phyloP scores from a whole-genome alignment of 2,888 invertebrate species.

The Petrophora chlorosata region DNA sequence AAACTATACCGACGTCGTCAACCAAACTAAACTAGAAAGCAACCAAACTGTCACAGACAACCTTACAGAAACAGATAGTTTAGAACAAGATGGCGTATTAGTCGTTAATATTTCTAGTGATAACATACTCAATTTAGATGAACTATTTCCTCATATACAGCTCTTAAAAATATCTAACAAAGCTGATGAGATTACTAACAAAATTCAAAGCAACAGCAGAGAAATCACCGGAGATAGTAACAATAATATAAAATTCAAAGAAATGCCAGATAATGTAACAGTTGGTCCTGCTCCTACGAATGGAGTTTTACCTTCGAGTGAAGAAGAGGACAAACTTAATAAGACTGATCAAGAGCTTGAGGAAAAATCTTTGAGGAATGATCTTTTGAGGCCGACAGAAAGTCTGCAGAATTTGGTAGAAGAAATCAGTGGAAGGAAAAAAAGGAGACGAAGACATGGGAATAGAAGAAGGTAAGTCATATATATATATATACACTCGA shows the following conservation, averaged over 20 bases:
- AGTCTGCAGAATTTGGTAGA: conserved; percentile 69
- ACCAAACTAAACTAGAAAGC: conserved; percentile 54
- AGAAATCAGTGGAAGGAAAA: conserved; percentile 51
- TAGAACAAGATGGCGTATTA: conserved; percentile 79
- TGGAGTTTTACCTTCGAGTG: conserved; percentile 68
- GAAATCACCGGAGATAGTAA: conserved; percentile 80
- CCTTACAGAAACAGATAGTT: conserved; percentile 74
- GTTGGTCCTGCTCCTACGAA: conserved; percentile 77
- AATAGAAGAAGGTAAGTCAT: conserved; percentile 69
- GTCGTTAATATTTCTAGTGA: conserved; percentile 76
- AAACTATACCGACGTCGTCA: conserved; percentile 45
- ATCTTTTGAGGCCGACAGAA: conserved; percentile 69
- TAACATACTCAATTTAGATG: conserved; percentile 75
- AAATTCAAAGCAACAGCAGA: conserved; percentile 81
- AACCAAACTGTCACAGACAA: conserved; percentile 69
- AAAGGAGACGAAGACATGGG: conserved; percentile 70
- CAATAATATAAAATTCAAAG: conserved; percentile 74
- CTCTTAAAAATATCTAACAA: conserved; percentile 67
- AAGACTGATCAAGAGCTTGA: conserved; percentile 54
- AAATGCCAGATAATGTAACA: conserved; percentile 72
- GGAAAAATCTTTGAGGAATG: conserved; percentile 52
- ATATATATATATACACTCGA: too few species aligned
- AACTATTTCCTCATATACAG: conserved; percentile 70
- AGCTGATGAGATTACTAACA: conserved; percentile 78
- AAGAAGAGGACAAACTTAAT: conserved; percentile 65